These are phyloP conservation scores for Herminia tarsipennalis DNA, from an alignment of 2,888 invertebrate species.

Conservation along the genomic window DNA sequence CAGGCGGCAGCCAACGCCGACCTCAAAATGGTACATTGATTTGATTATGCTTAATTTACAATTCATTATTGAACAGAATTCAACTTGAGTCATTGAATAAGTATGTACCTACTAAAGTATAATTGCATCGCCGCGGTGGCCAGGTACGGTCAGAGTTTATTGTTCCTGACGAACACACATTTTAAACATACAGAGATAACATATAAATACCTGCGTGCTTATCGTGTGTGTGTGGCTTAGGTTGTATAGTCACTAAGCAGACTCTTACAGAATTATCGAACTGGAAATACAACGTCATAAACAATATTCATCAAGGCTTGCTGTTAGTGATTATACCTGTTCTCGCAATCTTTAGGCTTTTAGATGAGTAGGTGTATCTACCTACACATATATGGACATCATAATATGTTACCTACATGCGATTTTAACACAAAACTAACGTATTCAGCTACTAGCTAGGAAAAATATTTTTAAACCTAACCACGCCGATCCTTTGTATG, in stretches of 20 bases:
- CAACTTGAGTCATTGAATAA: slow-evolving; percentile 50
- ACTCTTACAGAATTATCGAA: slow-evolving; percentile 5
- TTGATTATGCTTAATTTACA: slow-evolving; percentile 51
- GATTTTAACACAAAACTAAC: too few species aligned
- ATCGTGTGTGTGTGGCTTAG: slow-evolving; percentile 12
- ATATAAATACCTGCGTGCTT: slow-evolving; percentile 12
- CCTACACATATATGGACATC: not conserved
- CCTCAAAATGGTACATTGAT: slow-evolving; percentile 77
- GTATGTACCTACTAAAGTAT: slow-evolving; percentile 24
- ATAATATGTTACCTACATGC: too few species aligned
- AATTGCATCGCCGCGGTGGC: slow-evolving; percentile 21
- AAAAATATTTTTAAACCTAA: too few species aligned
- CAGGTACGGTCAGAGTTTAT: slow-evolving; percentile 43
- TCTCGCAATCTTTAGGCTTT: not conserved
- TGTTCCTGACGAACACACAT: slow-evolving; percentile 40
- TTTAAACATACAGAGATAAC: slow-evolving; percentile 10
- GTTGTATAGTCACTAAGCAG: slow-evolving; percentile 3
- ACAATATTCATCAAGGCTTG: slow-evolving; percentile 14
- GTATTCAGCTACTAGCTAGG: too few species aligned
- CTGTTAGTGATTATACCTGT: slow-evolving; percentile 4
- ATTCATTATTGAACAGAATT: slow-evolving; percentile 57
- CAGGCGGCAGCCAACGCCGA: slow-evolving; percentile 78
- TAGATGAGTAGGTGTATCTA: not conserved
- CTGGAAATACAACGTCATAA: slow-evolving; percentile 20
- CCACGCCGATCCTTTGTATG: too few species aligned